Conservation (phyloP, 2,113 vertebrate genomes). For the Sus scrofa region DNA sequence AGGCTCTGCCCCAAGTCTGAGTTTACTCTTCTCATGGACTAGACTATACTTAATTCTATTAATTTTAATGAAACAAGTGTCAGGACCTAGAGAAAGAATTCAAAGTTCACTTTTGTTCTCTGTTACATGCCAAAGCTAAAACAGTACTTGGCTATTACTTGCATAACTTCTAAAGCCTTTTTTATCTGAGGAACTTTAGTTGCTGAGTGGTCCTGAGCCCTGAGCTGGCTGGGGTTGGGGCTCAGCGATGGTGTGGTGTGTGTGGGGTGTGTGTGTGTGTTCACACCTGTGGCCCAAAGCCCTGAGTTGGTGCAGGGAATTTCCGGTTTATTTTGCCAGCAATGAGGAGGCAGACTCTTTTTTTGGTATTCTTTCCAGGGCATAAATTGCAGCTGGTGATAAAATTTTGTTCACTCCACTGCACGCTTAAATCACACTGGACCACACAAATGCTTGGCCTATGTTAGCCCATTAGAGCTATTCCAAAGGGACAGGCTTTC, state of each 20-base stretch:
- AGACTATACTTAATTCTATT: not conserved
- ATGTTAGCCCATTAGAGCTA: not conserved
- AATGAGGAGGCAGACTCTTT: constrained; percentile 30
- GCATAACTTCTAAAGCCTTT: not conserved
- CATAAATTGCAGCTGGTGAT: constrained; percentile 69
- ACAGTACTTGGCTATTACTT: not conserved
- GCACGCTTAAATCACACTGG: constrained; percentile 41
- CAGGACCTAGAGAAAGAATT: not conserved
- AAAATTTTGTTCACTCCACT: constrained; percentile 46
- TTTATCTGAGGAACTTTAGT: not conserved
- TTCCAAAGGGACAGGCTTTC: not conserved
- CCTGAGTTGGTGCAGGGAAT: constrained; percentile 34
- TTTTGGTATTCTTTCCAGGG: constrained; percentile 42
- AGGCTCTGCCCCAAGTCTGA: not conserved
- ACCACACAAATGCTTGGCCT: constrained; percentile 56
- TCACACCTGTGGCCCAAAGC: constrained; percentile 15
- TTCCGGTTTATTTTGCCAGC: constrained; percentile 55
- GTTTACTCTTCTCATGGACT: not conserved
- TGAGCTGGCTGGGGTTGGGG: not conserved
- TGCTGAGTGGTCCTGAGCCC: not conserved
- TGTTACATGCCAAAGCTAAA: not conserved
- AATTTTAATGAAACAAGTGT: constrained; percentile 43
- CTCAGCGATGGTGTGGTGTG: not conserved
- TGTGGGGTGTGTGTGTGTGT: not conserved
- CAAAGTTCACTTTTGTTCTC: constrained; percentile 9